Conservation (phyloP, 2,888 invertebrate genomes). For the Eilema griseolum region DNA sequence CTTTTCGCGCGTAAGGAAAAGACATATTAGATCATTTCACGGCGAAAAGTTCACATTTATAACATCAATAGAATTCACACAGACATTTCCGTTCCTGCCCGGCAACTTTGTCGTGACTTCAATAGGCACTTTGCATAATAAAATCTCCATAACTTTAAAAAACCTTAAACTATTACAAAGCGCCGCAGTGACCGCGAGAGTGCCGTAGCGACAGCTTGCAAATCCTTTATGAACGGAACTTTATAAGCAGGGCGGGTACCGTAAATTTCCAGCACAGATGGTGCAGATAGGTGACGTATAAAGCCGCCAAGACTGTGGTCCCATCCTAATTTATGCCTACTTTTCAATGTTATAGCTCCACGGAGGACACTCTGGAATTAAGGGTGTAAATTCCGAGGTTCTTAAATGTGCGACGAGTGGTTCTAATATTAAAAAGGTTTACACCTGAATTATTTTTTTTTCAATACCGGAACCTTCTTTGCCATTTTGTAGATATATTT, state of each 20-base stretch:
- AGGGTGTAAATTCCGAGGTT: constrained; percentile 37
- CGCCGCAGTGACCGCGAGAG: constrained; percentile 40
- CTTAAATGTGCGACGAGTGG: constrained; percentile 1
- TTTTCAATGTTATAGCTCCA: constrained; percentile 42
- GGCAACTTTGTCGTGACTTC: constrained; percentile 4
- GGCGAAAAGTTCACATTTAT: background rate
- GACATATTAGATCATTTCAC: too few species aligned
- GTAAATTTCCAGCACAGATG: constrained; percentile 66
- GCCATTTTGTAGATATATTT: too few species aligned
- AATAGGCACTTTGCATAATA: constrained; percentile 20
- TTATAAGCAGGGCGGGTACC: constrained; percentile 57
- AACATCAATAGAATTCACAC: background rate
- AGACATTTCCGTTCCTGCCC: background rate
- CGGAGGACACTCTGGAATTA: constrained; percentile 35
- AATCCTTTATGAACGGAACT: constrained; percentile 53
- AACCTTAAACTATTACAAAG: constrained; percentile 33
- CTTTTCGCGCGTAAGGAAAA: too few species aligned
- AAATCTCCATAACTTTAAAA: constrained; percentile 26
- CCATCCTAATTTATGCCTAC: constrained; percentile 51
- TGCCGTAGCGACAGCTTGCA: constrained; percentile 44
- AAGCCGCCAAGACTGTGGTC: constrained; percentile 41
- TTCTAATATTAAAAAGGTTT: constrained; percentile 17
- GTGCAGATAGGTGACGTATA: constrained; percentile 65
- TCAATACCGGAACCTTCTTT: background rate
- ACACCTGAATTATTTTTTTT: background rate